phyloP scores from a whole-genome alignment of 2,797 vertebrate species.

The Bryconaethiops microstoma region DNA sequence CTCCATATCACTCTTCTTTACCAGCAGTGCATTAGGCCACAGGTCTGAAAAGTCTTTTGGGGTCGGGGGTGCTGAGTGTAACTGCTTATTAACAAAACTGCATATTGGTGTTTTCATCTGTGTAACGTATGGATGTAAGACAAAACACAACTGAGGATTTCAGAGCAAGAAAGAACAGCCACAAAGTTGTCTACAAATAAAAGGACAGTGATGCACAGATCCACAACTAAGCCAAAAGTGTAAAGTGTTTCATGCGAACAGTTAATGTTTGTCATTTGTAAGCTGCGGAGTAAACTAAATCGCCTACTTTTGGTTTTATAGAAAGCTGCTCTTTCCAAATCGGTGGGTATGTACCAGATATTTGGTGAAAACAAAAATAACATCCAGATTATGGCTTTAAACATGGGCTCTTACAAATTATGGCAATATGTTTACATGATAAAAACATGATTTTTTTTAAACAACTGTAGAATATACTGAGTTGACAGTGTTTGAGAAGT shows the following conservation, averaged over 20 bases:
- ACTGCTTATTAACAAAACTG: background rate
- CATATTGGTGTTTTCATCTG: background rate
- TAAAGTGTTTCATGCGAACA: background rate
- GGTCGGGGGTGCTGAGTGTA: background rate
- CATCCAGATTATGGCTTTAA: background rate
- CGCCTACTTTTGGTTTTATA: background rate
- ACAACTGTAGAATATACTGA: background rate
- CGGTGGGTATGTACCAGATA: background rate
- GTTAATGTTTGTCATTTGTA: background rate
- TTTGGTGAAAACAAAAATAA: background rate
- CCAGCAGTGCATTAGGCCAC: background rate
- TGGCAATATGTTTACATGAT: background rate
- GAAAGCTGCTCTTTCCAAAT: background rate
- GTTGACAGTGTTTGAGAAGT: conserved; percentile 54
- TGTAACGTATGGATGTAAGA: background rate
- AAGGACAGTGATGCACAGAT: background rate
- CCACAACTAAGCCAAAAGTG: background rate
- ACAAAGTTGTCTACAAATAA: background rate
- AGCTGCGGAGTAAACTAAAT: background rate
- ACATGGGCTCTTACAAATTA: background rate
- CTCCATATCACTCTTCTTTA: background rate
- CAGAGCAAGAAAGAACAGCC: background rate
- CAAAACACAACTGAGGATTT: background rate
- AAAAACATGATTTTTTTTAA: background rate
- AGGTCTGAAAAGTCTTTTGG: conserved; percentile 7